phyloP scores from a whole-genome alignment of 2,113 vertebrate genomes.

The Tringa solitaria region DNA sequence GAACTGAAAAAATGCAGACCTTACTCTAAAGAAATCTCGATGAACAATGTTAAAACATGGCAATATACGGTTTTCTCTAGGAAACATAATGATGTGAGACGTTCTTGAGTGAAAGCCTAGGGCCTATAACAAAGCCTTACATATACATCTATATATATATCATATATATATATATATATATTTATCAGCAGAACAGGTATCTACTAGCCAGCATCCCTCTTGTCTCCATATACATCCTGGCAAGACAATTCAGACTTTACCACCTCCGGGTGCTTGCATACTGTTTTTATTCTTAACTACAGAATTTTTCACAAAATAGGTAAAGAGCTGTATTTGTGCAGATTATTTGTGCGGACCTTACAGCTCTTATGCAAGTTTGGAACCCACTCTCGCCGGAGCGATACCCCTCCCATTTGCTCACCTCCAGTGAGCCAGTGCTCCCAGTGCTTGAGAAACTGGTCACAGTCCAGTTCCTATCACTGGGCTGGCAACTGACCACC shows the following conservation, averaged over 20 bases:
- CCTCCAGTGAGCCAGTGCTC: not conserved
- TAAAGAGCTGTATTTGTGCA: not conserved
- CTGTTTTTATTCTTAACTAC: not conserved
- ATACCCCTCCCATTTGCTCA: not conserved
- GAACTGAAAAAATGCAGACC: not conserved
- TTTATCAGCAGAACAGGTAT: not conserved
- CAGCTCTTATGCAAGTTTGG: fast-evolving
- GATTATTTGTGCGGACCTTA: not conserved
- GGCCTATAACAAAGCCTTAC: fast-evolving
- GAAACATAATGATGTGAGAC: not conserved
- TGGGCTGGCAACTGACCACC: not conserved
- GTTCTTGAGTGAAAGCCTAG: not conserved
- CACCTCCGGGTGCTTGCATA: not conserved
- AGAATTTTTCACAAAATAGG: not conserved
- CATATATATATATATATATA: too few relatives aligned
- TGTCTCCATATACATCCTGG: not conserved
- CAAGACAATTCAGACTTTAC: not conserved
- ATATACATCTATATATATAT: not conserved
- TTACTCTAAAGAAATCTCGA: not conserved
- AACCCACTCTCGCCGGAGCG: fast-evolving
- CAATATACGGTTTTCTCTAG: not conserved
- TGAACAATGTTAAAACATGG: not conserved
- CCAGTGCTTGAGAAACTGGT: not conserved
- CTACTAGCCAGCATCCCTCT: not conserved
- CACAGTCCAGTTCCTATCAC: not conserved